Base-by-base conservation (phyloP, 2,888 invertebrate genomes). In the Cryptophagus acutangulus region DNA sequence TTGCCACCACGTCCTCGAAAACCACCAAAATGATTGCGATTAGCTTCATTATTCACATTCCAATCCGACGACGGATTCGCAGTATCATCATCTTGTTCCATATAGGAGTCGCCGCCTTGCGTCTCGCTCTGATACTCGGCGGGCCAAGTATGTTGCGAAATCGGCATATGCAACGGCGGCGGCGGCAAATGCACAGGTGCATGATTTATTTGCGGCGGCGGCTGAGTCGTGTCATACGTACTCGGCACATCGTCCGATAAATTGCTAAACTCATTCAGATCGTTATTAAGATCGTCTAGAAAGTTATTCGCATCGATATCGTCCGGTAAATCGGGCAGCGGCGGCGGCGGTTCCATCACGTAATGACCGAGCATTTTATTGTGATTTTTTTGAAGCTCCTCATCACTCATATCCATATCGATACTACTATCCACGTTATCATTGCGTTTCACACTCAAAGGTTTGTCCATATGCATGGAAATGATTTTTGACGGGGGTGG, bases 401-500 rank as follows among this genome's bases (percentile, higher is more conserved):
- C 89, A 55, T 89, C 89, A 8, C 87, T 88, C 62, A 90, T 74
- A 51, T 89, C 89, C 88, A 89, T 89, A 51, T 90, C 89, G 43
- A 88, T 82, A 61, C 82, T 84, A 60, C 84, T 87, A 57, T 87
- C 87, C 8, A 77, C 66, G 48, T 35, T 48, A 42, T 55, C 57
- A 16, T 55, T 48, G 12, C 33, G 24, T 8, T 5, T 5, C 16
- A 6, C 8, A 2, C 10, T 17, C 29, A 13, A 12, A 30, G 29
- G n/a, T 36, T 24, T 25, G 36, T 45, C 10, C 4, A 6, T 20
- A 3, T 3, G n/a, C 3, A 3, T 26, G 3, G 4, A 12, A 4
- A 3, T 3, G 3, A 3, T 3, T 26, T 4, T 56, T n/a, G 72
- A 62, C 49, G 74, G 70, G 0, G 74, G 71, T 1, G 77, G 76